Base-by-base conservation (phyloP, 2,797 vertebrate genomes). In the Rhinichthys osculus region DNA sequence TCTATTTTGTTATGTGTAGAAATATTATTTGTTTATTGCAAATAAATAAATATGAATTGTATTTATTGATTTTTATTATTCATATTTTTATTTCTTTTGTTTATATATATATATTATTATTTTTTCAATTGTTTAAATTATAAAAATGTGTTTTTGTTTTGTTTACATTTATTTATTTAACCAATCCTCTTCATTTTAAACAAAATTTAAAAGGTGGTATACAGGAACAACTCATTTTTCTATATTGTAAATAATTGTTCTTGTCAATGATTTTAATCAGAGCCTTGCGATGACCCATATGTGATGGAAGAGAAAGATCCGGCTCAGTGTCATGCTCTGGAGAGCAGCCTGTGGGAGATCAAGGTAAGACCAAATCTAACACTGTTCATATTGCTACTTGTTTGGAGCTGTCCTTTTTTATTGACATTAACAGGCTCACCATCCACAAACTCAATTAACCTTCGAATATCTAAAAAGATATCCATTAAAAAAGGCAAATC, bases 271-370 rank as follows among this genome's bases (percentile, higher is more conserved):
- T 78, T 7, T 86, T 21, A 86, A 19, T 78, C 88, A 96, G 95
- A 93, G 62, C 79, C 88, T n/a, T 83, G 91, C 71, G 91, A 95
- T 19, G 98, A 99, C 89, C 97, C 97, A 0, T 99, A 97, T 42
- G 47, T 96, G 50, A 97, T 97, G 90, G 92, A 94, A 9, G 96
- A 97, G 87, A 89, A 96, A 67, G 97, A 98, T 80, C 97, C 97
- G 0, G 95, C 94, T 73, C 90, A 92, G 90, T 96, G 96, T 91
- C 89, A 76, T 16, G 98, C 98, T 69, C 90, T 99, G 90, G 97
- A 99, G 86, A 99, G 98, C 94, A 99, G 95, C 72, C 92, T 99
- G 62, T 99, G 98, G 98, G 98, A 99, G 91, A 93, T 99, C 4
- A 95, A 97, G 96, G 98, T 98, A 87, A 30, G 79, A 86, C n/a